Base-by-base conservation (phyloP, 2,888 invertebrate species). In the Brachyopa scutellaris region DNA sequence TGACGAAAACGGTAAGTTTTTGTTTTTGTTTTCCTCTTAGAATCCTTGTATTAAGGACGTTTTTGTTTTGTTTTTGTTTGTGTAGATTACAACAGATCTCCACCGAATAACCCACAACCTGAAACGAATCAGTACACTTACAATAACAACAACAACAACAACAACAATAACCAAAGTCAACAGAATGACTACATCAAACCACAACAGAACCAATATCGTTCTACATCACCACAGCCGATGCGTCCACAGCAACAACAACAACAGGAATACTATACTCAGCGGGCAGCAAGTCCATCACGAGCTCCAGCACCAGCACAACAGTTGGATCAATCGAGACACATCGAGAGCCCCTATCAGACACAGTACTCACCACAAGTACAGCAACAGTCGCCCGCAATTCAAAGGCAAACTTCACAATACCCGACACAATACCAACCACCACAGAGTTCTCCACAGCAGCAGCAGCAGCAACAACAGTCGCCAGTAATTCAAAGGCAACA, bases 271-370 rank as follows among this genome's bases (percentile, higher is more conserved):
- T 23, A 66, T 26, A 61, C 40, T 15, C 87, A 87, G 47, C 49
- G 36, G 3, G 47, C 66, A 9, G 36, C 74, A 42, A 77, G 84
- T 29, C 84, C 84, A 38, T 40, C 72, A 47, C 59, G 45, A 31
- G 57, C 79, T 26, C 89, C 87, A 31, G 91, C 36, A n/a, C n/a
- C n/a, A n/a, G n/a, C n/a, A 0, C 78, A 78, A 47, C 70, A 40
- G n/a, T 15, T 72, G 51, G 89, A 26, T 88, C 91, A 17, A 90
- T 90, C 38, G 85, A 86, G 11, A 88, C 88, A 88, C 84, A 85
- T 87, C 15, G 89, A 88, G 77, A 87, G 90, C 79, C 90, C 91
- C 78, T 90, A 87, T 47, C 84, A 74, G 92, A n/a, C 84, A 91
- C 91, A 69, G 73, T 84, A 57, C 53, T 21, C 84, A 72, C 59